Percentiles rank a stretch among this genome's conserved stretches.
These are phyloP conservation scores for Bembecia ichneumoniformis DNA, from an alignment of 2,888 invertebrate genomes.

Conservation along the genomic window DNA sequence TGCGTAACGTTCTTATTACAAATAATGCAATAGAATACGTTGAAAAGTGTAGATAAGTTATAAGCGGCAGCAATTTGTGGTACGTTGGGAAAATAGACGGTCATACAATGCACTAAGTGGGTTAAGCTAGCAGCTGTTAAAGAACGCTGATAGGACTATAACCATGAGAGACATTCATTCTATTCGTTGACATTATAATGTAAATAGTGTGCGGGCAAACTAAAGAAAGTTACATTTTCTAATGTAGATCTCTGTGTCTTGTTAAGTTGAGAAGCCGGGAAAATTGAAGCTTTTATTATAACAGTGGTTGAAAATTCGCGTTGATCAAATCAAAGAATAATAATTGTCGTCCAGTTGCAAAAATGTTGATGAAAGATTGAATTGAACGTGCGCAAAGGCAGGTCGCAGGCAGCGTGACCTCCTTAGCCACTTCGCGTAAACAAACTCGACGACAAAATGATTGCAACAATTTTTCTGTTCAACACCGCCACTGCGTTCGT, in stretches of 20 bases:
- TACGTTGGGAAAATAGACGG: slow-evolving; percentile 13
- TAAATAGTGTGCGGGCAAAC: too few species aligned
- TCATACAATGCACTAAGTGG: slow-evolving; percentile 14
- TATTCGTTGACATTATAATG: slow-evolving; percentile 20
- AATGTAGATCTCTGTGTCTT: too few species aligned
- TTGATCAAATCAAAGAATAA: too few species aligned
- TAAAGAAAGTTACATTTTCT: too few species aligned
- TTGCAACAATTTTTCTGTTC: slow-evolving; percentile 2
- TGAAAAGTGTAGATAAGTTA: neutral
- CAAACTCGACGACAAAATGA: slow-evolving; percentile 11
- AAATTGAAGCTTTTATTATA: too few species aligned
- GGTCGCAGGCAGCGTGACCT: slow-evolving; percentile 9
- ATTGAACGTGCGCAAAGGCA: neutral
- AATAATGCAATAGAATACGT: slow-evolving; percentile 4
- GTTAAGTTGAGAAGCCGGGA: too few species aligned
- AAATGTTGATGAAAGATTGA: too few species aligned
- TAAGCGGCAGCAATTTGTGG: slow-evolving; percentile 1
- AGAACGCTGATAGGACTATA: slow-evolving; percentile 9
- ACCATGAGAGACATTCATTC: slow-evolving; percentile 19
- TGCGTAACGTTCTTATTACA: slow-evolving; percentile 2
- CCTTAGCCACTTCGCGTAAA: slow-evolving; percentile 14
- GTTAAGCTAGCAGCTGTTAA: slow-evolving; percentile 22
- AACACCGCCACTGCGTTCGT: neutral
- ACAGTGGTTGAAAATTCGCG: too few species aligned
- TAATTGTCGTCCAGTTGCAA: too few species aligned